Conservation (phyloP, 1,140 invertebrate genomes). For the Reticulitermes speratus region DNA sequence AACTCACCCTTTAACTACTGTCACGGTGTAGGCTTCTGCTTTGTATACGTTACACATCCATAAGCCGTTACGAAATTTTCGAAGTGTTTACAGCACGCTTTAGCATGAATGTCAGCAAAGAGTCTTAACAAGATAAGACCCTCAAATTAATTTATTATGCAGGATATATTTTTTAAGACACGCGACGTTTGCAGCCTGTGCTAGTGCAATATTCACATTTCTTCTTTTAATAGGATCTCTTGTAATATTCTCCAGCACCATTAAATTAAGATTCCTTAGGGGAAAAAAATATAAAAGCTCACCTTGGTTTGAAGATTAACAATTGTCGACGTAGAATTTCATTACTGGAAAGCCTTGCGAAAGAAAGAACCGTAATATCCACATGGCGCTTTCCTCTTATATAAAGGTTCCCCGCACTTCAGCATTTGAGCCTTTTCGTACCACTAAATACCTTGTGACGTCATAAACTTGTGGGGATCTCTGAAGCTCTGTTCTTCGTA, state of each 20-base stretch:
- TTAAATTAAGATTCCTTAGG: background rate
- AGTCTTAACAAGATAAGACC: too few species aligned
- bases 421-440: slow-evolving; percentile 5
- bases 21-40: too few species aligned
- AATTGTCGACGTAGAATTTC: slow-evolving; percentile 12
- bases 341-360: slow-evolving; percentile 2
- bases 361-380: background rate
- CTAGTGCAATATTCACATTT: background rate
- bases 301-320: slow-evolving; percentile 7
- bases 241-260: background rate
- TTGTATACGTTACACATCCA: too few species aligned
- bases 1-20: too few species aligned
- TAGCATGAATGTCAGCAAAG: too few species aligned
- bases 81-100: too few species aligned
- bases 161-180: background rate
- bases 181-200: background rate
- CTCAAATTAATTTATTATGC: too few species aligned
- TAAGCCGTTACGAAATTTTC: too few species aligned
- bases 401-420: slow-evolving; percentile 14
- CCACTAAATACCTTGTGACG: slow-evolving; percentile 24
- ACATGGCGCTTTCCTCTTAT: background rate
- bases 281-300: background rate
- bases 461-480: slow-evolving; percentile 25
- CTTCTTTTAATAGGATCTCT: background rate
- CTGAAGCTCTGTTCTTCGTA: slow-evolving; percentile 11